phyloP scores from a whole-genome alignment of 2,113 vertebrate genomes.

The Meriones unguiculatus region DNA sequence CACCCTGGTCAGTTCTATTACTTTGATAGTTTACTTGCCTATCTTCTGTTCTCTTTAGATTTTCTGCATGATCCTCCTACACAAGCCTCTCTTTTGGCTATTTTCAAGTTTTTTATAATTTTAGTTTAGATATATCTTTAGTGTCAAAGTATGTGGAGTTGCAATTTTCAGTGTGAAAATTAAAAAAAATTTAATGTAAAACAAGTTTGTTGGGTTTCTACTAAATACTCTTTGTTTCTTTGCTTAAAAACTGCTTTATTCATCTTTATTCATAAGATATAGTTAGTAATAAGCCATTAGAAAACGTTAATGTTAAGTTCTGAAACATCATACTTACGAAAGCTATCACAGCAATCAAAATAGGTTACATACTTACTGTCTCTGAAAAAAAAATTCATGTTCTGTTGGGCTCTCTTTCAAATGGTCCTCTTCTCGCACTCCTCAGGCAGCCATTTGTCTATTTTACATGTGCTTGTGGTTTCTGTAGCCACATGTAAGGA shows the following conservation, averaged over 20 bases:
- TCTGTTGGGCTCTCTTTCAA: background rate
- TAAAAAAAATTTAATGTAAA: background rate
- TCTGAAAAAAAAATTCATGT: background rate
- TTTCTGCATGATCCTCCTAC: background rate
- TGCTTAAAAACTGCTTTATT: constrained; percentile 5
- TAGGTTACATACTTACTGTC: background rate
- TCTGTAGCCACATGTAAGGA: background rate
- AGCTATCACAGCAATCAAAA: background rate
- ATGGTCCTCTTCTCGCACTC: background rate
- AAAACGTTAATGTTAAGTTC: background rate
- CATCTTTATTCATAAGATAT: background rate
- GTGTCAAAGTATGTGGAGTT: background rate
- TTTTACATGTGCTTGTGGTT: background rate
- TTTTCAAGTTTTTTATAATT: background rate
- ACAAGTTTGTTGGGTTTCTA: background rate
- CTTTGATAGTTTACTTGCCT: background rate
- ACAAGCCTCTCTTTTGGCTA: background rate
- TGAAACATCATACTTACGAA: background rate
- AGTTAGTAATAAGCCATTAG: background rate
- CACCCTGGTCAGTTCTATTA: background rate
- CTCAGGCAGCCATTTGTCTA: background rate
- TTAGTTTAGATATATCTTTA: constrained; percentile 26
- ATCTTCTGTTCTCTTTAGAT: background rate
- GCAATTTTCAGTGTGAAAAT: background rate
- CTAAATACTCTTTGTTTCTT: constrained; percentile 9